phyloP scores from a whole-genome alignment of 2,888 invertebrate species.

The Carpatolechia fugitivella region DNA sequence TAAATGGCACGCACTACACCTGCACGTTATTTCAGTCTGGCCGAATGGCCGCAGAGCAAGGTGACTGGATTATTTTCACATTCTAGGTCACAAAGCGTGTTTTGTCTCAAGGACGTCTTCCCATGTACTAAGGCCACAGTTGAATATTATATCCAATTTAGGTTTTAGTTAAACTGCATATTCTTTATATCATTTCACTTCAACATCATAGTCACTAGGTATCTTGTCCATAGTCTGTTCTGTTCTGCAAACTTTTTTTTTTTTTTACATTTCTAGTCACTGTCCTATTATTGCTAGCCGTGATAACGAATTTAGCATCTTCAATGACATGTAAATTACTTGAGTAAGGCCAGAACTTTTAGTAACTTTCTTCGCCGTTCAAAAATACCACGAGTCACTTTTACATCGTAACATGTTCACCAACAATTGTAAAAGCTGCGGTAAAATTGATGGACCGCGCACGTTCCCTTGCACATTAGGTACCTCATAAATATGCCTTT shows the following conservation, averaged over 20 bases:
- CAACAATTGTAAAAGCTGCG: constrained; percentile 21
- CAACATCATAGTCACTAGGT: too few relatives aligned
- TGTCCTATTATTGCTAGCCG: too few relatives aligned
- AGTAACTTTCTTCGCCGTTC: not conserved
- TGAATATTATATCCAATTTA: constrained; percentile 27
- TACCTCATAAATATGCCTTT: constrained; percentile 40
- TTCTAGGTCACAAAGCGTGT: constrained; percentile 68
- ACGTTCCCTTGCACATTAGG: constrained; percentile 30
- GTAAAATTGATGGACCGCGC: constrained; percentile 8
- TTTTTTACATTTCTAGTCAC: not conserved
- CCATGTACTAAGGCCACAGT: constrained; percentile 38
- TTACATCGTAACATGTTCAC: constrained; percentile 7
- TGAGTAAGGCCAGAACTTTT: not conserved
- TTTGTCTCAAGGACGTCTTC: constrained; percentile 70
- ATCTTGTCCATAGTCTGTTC: too few relatives aligned
- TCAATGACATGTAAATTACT: not conserved
- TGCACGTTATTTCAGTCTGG: constrained; percentile 70
- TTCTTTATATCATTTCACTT: not conserved
- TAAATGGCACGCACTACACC: constrained; percentile 58
- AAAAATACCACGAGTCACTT: constrained; percentile 5
- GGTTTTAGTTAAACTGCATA: not conserved
- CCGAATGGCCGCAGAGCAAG: constrained; percentile 63
- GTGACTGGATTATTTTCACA: constrained; percentile 74
- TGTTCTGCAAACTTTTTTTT: too few relatives aligned
- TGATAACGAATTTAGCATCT: not conserved